Conservation (phyloP, 2,797 vertebrate species). For the Botia almorhae region DNA sequence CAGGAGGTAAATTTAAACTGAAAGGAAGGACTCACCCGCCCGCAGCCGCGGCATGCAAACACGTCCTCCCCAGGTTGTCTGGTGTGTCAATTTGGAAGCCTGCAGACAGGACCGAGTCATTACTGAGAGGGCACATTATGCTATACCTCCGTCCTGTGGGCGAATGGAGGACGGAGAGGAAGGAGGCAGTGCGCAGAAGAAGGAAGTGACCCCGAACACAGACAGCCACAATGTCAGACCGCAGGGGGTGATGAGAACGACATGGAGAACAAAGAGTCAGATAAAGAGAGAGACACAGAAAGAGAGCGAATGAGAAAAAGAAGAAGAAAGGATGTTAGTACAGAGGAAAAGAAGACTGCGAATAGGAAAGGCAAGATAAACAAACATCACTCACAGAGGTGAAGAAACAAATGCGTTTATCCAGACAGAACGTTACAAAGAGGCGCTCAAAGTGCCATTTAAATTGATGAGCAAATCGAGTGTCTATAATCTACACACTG, state of each 20-base stretch:
- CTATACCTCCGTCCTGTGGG: slow-evolving; percentile 92
- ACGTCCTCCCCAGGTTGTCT: slow-evolving; percentile 94
- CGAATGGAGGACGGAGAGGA: slow-evolving; percentile 50
- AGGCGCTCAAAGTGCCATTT: background rate
- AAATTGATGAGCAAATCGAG: background rate
- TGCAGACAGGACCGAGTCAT: slow-evolving; percentile 95
- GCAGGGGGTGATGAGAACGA: slow-evolving; percentile 31
- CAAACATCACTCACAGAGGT: background rate
- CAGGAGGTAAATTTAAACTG: background rate
- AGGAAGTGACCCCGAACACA: slow-evolving; percentile 45
- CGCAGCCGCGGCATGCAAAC: slow-evolving; percentile 94
- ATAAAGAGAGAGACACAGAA: slow-evolving; percentile 16
- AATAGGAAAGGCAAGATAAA: slow-evolving; percentile 50
- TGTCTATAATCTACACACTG: background rate
- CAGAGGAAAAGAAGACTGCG: slow-evolving; percentile 44
- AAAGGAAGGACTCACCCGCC: slow-evolving; percentile 87
- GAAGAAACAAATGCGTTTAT: background rate
- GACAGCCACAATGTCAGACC: slow-evolving; percentile 54
- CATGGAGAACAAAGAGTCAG: slow-evolving; percentile 26
- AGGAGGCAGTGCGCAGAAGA: slow-evolving; percentile 39
- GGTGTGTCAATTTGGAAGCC: slow-evolving; percentile 98
- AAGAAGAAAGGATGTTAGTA: slow-evolving; percentile 57
- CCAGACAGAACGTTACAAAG: no score
- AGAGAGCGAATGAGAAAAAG: slow-evolving; percentile 59
- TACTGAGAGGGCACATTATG: slow-evolving; percentile 92